Evolutionary conservation across 1,140 invertebrate species (phyloP), one percentile per base, ranked within the genome.

Genomic region (Antheraea mylitta): DNA sequence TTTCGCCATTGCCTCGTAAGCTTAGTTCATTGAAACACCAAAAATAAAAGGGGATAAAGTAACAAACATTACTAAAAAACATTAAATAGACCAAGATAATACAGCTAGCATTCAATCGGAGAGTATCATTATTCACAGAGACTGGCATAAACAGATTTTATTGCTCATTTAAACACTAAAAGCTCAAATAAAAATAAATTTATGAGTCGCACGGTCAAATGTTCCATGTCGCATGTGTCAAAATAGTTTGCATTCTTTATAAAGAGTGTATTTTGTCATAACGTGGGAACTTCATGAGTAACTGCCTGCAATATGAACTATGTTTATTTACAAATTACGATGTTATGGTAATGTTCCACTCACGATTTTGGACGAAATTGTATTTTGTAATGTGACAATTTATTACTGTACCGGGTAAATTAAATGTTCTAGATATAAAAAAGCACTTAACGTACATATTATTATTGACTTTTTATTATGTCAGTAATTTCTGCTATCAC

Each of bases 221-320:
- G 45, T 53, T 53, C 10, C 45, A n/a, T 53, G 10, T 53, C 45
- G 45, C 45, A n/a, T 53, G 45, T 53, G 45, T 53, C 45, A 13
- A 53, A 53, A 53, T 53, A 53, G 11, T 53, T 53, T 53, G 45
- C 45, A 53, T 53, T 53, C 45, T 53, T 53, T 13, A 53, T 53
- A 53, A 53, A 53, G 16, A 53, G 45, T 16, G 45, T 68, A 68
- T 87, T 88, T 85, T 87, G 83, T 82, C 86, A 86, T 79, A 79
- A 72, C 85, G 83, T 89, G 85, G 82, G 86, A 87, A 89, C 48
- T 45, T 38, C 60, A 68, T 71, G 66, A 74, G 64, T 58, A 64
- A 58, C 16, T 42, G 64, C 58, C 67, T 10, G 59, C 53, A 66
- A 59, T 69, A 58, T 71, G 65, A 74, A 71, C 70, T 69, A 69